Base-by-base conservation (phyloP, 53 echinoderm and acorn worm species). In the Apostichopus leukothele region DNA sequence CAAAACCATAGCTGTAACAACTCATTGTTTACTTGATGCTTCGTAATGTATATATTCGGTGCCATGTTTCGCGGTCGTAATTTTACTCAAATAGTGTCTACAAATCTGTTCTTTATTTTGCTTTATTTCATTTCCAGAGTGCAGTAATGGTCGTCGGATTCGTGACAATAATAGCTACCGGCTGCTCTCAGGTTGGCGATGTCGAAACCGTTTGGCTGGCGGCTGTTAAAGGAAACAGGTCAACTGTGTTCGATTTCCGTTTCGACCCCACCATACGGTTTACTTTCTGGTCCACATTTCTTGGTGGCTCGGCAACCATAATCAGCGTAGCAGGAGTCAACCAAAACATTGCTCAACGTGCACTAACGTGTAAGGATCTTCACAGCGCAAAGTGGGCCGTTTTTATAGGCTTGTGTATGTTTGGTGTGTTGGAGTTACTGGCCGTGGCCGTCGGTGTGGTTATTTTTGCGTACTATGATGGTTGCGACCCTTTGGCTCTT, bases 211-310 rank as follows among this genome's bases (percentile, higher is more conserved):
- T 83, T 18, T 83, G 83, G 83, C 16, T 16, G 6, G 11, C 51
- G n/a, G 83, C 83, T 59, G 54, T 51, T 53, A n/a, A 59, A 1
- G 83, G 83, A 6, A 19, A 57, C 6, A n/a, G 83, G 21, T 51
- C 83, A 18, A n/a, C 18, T 7, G 18, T 83, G 11, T 83, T 83
- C 1, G 77, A 77, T 11, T 77, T 77, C 27, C 77, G 77, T 77
- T 16, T 77, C 16, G 83, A 83, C 21, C 83, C 83, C 11, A 83
- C 53, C 6, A 19, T 83, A 59, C 50, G 55, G 18, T 59, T 53
- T 53, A 51, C 83, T 1, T 55, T 83, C 22, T 83, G 83, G 83
- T 22, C 53, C 19, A 18, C 53, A 51, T 21, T 83, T 18, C 18
- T 83, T 59, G 83, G 83, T 14, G 55, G 83, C 1, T 16, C 18